Evolutionary conservation across 2,113 vertebrate genomes (phyloP), one percentile per base, ranked within the genome.

Genomic region (Mola mola): DNA sequence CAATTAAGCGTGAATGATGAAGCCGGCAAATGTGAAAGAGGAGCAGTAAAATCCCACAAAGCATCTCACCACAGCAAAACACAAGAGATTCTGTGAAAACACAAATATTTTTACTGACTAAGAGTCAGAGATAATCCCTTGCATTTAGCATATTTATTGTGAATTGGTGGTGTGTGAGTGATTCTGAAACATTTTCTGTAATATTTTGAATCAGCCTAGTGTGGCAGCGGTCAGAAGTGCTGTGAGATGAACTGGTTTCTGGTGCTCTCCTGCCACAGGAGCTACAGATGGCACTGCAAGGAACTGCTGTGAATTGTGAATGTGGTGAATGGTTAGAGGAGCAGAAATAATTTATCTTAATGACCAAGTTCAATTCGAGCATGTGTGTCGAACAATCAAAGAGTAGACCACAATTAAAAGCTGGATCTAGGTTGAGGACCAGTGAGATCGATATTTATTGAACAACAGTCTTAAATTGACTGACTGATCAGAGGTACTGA

Each of bases 161-260:
- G 40, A 26, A 16, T 33, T 7, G 29, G 12, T 10, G 1, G 3
- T 8, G 29, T 33, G 29, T 33, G 29, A 53, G 3, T 34, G 28
- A 31, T 15, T 56, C 57, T 31, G 24, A 61, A 52, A 2, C 31
- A 49, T 6, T 47, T 24, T 37, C 28, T 47, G 12, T 57, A 43
- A 34, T 25, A 37, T 38, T 33, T 7, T 41, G 51, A 38, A 21
- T 63, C 65, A 61, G 40, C 52, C 28, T 37, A 34, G 19, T 61
- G 67, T 66, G 52, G 59, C 65, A 67, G 56, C n/a, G 12, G 55
- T 69, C 72, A 72, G 59, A 31, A 46, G 46, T 17, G 66, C 59
- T 72, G 66, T 8, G 73, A 75, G 59, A 78, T 75, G 46, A 72
- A 72, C 70, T 68, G 58, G 20, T 78, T 62, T 76, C 31, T 31